Evolutionary conservation across 2,888 invertebrate genomes (phyloP).

Genomic region (Phasia obesa): DNA sequence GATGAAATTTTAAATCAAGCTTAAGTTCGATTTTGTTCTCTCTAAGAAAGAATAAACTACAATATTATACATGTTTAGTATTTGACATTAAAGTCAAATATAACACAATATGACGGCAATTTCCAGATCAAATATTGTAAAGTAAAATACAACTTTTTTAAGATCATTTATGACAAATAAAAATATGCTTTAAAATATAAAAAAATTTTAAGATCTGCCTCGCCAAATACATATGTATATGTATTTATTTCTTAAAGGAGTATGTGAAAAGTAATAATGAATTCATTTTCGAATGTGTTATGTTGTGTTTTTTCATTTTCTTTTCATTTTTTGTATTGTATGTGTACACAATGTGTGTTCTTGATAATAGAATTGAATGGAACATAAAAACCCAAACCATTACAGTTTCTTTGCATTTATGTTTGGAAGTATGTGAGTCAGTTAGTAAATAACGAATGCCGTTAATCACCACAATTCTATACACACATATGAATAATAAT

Average conservation of each 20-base stretch:
- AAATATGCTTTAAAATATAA: no score
- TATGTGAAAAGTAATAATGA: conserved; percentile 21
- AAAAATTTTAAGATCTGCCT: neutral
- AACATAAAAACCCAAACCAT: conserved; percentile 55
- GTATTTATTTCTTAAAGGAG: neutral
- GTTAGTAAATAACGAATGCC: conserved; percentile 21
- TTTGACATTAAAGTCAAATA: no score
- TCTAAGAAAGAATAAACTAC: no score
- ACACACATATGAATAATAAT: conserved; percentile 18
- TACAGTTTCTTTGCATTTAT: conserved; percentile 27
- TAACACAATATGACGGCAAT: no score
- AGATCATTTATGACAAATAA: no score
- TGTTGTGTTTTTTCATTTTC: conserved; percentile 7
- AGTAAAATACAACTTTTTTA: no score
- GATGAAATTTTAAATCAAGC: no score
- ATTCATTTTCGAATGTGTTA: conserved; percentile 15
- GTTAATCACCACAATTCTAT: conserved; percentile 17
- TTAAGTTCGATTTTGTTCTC: no score
- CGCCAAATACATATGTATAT: neutral
- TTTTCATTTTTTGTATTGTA: conserved; percentile 38
- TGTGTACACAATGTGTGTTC: conserved; percentile 54
- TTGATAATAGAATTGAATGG: conserved; percentile 57
- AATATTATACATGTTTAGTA: no score
- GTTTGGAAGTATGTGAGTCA: conserved; percentile 10
- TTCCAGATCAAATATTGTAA: no score